These are phyloP conservation scores for Notospermus geniculatus DNA, from an alignment of 1,140 invertebrate species.

Conservation along the genomic window DNA sequence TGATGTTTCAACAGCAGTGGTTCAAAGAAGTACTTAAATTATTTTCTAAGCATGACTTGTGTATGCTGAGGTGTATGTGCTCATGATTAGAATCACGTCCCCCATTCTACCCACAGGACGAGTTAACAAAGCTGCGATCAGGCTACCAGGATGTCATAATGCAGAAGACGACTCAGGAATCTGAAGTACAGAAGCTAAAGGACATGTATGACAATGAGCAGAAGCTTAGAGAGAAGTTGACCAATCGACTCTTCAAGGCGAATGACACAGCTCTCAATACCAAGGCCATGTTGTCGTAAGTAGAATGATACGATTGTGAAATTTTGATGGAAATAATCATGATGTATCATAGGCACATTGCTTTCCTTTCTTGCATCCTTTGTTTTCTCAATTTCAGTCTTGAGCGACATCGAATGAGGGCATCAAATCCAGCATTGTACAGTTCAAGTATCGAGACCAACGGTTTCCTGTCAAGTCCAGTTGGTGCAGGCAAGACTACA, in stretches of 20 bases:
- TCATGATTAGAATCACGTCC: too few species aligned
- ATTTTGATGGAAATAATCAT: too few species aligned
- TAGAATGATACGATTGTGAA: too few species aligned
- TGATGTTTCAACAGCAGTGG: too few species aligned
- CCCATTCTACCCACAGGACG: constrained; percentile 40
- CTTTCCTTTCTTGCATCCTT: too few species aligned
- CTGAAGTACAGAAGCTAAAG: constrained; percentile 36
- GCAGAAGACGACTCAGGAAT: constrained; percentile 38
- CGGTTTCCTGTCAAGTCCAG: constrained; percentile 21
- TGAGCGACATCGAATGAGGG: constrained; percentile 28
- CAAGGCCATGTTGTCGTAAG: constrained; percentile 38
- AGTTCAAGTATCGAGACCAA: constrained; percentile 30
- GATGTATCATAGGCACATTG: too few species aligned
- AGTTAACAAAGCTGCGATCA: constrained; percentile 34
- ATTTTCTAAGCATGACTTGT: too few species aligned
- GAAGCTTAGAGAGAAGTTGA: constrained; percentile 41
- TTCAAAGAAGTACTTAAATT: too few species aligned
- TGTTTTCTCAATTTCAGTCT: constrained; percentile 34
- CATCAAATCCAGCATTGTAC: constrained; percentile 28
- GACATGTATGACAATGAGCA: constrained; percentile 48
- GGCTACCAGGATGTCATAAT: constrained; percentile 39
- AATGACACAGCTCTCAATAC: constrained; percentile 35
- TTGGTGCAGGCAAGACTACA: constrained; percentile 12
- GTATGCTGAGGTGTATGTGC: too few species aligned
- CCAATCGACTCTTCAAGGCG: constrained; percentile 34